Percentiles rank a stretch among this genome's conserved stretches.
These are phyloP conservation scores for Spermophilus dauricus DNA, from an alignment of 2,113 vertebrate genomes.

Conservation along the genomic window DNA sequence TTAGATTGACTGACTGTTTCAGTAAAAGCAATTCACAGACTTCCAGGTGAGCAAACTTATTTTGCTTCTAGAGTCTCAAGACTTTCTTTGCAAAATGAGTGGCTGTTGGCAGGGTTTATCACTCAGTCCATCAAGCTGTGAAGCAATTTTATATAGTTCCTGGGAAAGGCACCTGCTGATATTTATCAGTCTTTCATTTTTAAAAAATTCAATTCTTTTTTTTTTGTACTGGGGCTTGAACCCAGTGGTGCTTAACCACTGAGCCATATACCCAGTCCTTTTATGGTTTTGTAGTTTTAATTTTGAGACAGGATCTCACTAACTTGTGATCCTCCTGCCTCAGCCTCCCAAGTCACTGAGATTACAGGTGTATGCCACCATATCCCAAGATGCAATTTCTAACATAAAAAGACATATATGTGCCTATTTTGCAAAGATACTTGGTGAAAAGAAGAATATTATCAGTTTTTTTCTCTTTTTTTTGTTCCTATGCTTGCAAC, in stretches of 20 bases:
- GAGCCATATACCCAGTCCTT: background rate
- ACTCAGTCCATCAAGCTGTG: background rate
- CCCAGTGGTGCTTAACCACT: background rate
- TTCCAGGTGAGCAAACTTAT: background rate
- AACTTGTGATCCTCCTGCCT: background rate
- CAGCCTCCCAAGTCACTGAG: background rate
- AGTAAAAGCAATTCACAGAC: background rate
- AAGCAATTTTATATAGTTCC: background rate
- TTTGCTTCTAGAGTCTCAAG: background rate
- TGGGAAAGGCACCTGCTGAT: background rate
- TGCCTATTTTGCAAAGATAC: background rate
- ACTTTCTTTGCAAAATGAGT: background rate
- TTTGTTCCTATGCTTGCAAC: background rate
- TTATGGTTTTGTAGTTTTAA: background rate
- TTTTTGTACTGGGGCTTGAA: background rate
- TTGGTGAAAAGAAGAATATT: background rate
- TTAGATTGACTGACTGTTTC: background rate
- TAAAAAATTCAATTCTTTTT: background rate
- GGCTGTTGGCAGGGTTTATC: background rate
- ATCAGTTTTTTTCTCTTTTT: background rate
- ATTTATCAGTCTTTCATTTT: background rate
- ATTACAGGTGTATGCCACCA: background rate
- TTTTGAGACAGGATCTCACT: background rate
- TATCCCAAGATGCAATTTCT: background rate
- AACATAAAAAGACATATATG: background rate